These are phyloP conservation scores for Nerophis lumbriciformis DNA, from an alignment of 2,113 vertebrate species.

Conservation along the genomic window DNA sequence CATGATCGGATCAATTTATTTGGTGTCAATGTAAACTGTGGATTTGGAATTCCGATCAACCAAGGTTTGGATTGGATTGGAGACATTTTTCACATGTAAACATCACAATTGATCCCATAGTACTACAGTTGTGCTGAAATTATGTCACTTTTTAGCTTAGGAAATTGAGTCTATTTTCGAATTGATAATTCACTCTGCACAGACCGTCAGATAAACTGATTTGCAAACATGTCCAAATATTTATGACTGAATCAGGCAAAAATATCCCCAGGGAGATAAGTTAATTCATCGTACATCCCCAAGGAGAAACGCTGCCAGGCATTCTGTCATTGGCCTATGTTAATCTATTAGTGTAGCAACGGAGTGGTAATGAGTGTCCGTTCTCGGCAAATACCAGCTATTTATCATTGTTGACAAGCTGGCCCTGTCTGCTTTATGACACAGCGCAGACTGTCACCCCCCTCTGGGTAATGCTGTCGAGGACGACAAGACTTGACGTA, in stretches of 20 bases:
- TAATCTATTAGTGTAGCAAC: constrained; percentile 9
- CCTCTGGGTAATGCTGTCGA: constrained; percentile 44
- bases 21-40: too few species aligned
- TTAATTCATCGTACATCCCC: constrained; percentile 6
- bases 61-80: too few species aligned
- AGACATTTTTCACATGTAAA: background rate
- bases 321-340: constrained; percentile 4
- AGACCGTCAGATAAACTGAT: background rate
- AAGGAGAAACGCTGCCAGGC: background rate
- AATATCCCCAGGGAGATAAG: background rate
- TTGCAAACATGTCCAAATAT: constrained; percentile 1
- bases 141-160: too few species aligned
- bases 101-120: background rate
- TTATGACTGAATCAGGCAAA: background rate
- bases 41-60: too few species aligned
- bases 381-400: constrained; percentile 8
- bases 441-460: background rate
- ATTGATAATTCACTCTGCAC: background rate
- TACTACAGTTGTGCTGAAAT: background rate
- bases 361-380: constrained; percentile 6
- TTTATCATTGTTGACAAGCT: constrained; percentile 30
- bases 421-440: constrained; percentile 15
- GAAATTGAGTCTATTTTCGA: background rate
- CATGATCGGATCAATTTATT: too few species aligned
- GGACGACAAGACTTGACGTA: constrained; percentile 45